Evolutionary conservation across 1,140 invertebrate species (phyloP).

Genomic region (Penaeus japonicus): DNA sequence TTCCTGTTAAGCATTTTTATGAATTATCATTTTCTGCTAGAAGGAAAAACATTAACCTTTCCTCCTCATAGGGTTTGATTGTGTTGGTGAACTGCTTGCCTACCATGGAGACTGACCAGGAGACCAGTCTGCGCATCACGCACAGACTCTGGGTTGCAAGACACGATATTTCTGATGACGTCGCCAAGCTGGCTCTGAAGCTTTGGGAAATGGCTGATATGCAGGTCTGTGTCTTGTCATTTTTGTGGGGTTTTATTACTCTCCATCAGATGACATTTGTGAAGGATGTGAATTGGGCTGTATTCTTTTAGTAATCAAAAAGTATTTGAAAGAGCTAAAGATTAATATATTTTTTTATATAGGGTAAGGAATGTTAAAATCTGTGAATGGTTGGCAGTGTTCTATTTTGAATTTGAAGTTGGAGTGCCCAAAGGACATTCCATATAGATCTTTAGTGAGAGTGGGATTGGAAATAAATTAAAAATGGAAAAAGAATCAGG

Average conservation of each 20-base stretch:
- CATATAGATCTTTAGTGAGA: too few relatives aligned
- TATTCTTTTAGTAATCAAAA: background rate
- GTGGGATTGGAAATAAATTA: too few relatives aligned
- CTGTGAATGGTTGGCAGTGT: too few relatives aligned
- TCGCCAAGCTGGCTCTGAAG: slow-evolving; percentile 36
- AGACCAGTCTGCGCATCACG: slow-evolving; percentile 36
- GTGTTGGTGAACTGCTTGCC: slow-evolving; percentile 68
- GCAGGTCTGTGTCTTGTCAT: slow-evolving; percentile 19
- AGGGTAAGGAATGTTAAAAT: background rate
- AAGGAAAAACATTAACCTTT: background rate
- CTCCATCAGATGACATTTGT: too few relatives aligned
- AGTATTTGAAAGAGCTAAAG: background rate
- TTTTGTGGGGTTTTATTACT: background rate
- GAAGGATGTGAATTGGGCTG: background rate
- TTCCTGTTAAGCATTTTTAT: background rate
- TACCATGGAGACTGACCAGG: slow-evolving; percentile 36
- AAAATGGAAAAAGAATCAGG: too few relatives aligned
- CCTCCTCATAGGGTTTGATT: slow-evolving; percentile 69
- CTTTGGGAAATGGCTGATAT: slow-evolving; percentile 52
- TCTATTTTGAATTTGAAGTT: too few relatives aligned
- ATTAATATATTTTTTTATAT: background rate
- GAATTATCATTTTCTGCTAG: background rate
- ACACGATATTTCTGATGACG: slow-evolving; percentile 53
- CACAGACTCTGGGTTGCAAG: slow-evolving; percentile 57
- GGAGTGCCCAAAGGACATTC: too few relatives aligned